phyloP scores from a whole-genome alignment of 2,113 vertebrate genomes.

The Xenopus tropicalis region UCB_Xtro_10.0 CM004443.2:174343501-174344000 shows the following conservation, averaged over 20 bases:
- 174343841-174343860: neutral
- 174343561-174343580: constrained; percentile 66
- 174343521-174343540: constrained; percentile 53
- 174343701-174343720: constrained; percentile 55
- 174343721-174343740: constrained; percentile 58
- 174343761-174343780: constrained; percentile 52
- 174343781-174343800: constrained; percentile 54
- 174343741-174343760: constrained; percentile 51
- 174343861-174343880: neutral
- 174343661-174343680: constrained; percentile 70
- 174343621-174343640: constrained; percentile 60
- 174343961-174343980: neutral
- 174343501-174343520: constrained; percentile 73
- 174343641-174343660: constrained; percentile 67
- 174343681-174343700: constrained; percentile 67
- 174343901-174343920: neutral
- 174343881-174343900: neutral
- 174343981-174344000: neutral
- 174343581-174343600: constrained; percentile 60
- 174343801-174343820: constrained; percentile 50
- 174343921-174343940: neutral
- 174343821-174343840: constrained; percentile 40
- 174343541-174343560: constrained; percentile 66
- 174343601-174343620: constrained; percentile 59
- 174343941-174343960: neutral